A percentile compares a stretch with the other conserved stretches of the same genome.
These are phyloP conservation scores for Lycocerus yunnanus DNA, from an alignment of 2,888 invertebrate genomes.

Conservation along the genomic window DNA sequence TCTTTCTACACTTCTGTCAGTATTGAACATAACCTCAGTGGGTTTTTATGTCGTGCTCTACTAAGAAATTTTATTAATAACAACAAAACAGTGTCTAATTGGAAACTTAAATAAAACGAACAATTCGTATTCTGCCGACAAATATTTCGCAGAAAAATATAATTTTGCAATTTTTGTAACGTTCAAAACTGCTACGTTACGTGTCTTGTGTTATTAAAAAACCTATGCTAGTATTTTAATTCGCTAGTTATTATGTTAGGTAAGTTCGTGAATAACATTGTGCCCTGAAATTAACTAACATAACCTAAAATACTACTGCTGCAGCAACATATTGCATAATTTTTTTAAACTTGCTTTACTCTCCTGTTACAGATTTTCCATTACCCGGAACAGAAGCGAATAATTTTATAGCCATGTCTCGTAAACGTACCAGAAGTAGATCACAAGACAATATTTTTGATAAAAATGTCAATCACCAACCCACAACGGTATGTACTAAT, in stretches of 20 bases:
- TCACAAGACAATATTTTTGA: constrained; percentile 45
- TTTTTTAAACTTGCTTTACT: neutral
- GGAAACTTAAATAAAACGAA: neutral
- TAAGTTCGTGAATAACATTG: neutral
- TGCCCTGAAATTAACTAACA: neutral
- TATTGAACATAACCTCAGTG: neutral
- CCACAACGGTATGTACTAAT: constrained; percentile 19
- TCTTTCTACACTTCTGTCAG: neutral
- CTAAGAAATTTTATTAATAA: neutral
- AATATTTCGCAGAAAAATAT: neutral
- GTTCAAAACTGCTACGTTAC: neutral
- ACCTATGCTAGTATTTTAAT: neutral
- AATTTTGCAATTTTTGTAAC: neutral
- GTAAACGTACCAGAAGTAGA: constrained; percentile 54
- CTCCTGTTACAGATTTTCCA: constrained; percentile 17
- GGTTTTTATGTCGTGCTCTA: neutral
- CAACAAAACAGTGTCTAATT: neutral
- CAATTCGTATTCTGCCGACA: neutral
- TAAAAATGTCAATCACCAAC: constrained; percentile 10
- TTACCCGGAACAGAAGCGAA: constrained; percentile 8
- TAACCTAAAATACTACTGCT: neutral
- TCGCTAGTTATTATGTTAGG: neutral
- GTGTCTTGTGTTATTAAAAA: neutral
- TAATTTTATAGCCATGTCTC: constrained; percentile 45
- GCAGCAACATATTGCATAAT: neutral